Percentiles rank a stretch among this genome's conserved stretches.
phyloP scores from a whole-genome alignment of 2,888 invertebrate species.

The Trissoscelio sp. region DNA sequence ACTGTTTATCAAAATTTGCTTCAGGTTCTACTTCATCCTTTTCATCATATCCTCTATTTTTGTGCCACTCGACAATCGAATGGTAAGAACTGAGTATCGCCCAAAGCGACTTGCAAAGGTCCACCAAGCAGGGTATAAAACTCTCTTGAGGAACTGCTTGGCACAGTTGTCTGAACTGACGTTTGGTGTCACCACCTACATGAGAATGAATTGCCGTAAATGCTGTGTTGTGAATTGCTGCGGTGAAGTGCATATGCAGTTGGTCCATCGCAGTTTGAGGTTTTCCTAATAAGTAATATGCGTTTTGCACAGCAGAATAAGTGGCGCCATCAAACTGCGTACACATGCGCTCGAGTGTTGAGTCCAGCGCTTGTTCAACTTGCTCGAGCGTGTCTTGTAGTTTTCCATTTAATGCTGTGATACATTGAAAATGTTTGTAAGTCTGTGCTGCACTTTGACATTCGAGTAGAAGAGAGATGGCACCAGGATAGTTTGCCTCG shows the following conservation, averaged over 20 bases:
- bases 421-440: conserved; percentile 95
- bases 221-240: conserved; percentile 93
- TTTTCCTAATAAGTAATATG: conserved; percentile 95
- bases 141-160: conserved; percentile 85
- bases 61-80: conserved; percentile 91
- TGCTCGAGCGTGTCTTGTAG: conserved; percentile 95
- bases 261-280: conserved; percentile 97
- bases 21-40: conserved; percentile 85
- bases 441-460: conserved; percentile 93
- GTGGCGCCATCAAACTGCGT: conserved; percentile 86
- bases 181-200: conserved; percentile 85
- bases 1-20: conserved; percentile 88
- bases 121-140: conserved; percentile 90
- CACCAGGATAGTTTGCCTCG: conserved; percentile 94
- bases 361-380: conserved; percentile 96
- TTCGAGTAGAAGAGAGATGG: conserved; percentile 94
- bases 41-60: conserved; percentile 76
- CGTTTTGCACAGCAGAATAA: conserved; percentile 93
- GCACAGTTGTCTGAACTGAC: conserved; percentile 93
- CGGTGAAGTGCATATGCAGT: conserved; percentile 96
- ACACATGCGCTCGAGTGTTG: conserved; percentile 91
- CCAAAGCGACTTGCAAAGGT: conserved; percentile 94
- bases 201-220: conserved; percentile 86
- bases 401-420: conserved; percentile 93
- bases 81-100: conserved; percentile 92